Evolutionary conservation across 2,113 vertebrate genomes (phyloP), one percentile per base, ranked within the genome.

Genomic region (Paraplagusia blochii): DNA sequence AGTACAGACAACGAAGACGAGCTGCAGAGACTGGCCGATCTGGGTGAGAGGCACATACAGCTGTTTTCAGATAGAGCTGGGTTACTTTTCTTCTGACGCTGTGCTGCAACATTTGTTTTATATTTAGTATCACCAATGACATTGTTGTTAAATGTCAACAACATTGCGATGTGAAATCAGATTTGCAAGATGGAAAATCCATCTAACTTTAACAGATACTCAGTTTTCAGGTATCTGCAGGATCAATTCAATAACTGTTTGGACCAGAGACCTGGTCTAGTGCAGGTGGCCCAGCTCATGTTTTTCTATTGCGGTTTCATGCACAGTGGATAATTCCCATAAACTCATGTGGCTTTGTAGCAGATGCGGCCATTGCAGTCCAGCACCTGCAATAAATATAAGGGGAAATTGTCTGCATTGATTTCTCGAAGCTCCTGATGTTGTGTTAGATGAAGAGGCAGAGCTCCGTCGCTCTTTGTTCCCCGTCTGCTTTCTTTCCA

Each of bases 1-100:
- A 94, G 92, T 0, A 93, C 93, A 0, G 94, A 97, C 69, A 99
- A 98, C 0, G 97, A 99, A 56, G 97, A 98, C 0, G 97, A 99
- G 76, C 92, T 98, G 51, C 92, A 95, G 76, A 92, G 97, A 51
- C 90, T 99, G 36, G 89, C 93, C 0, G 93, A 93, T n/a, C 90
- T 99, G 67, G 96, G 97, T 98, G 63, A 90, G 92, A 69, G 18
- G 0, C 1, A 8, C 44, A 65, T 12, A 34, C 19, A n/a, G n/a
- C n/a, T n/a, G n/a, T n/a, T n/a, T n/a, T n/a, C n/a, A n/a, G n/a
- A n/a, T n/a, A n/a, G n/a, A n/a, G n/a, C n/a, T n/a, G n/a, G n/a
- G n/a, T n/a, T n/a, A n/a, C n/a, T n/a, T n/a, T n/a, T n/a, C n/a
- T n/a, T n/a, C n/a, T n/a, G n/a, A n/a, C n/a, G n/a, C n/a, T n/a